Conservation (phyloP, 1,140 invertebrate species). For the Pantala flavescens region DNA sequence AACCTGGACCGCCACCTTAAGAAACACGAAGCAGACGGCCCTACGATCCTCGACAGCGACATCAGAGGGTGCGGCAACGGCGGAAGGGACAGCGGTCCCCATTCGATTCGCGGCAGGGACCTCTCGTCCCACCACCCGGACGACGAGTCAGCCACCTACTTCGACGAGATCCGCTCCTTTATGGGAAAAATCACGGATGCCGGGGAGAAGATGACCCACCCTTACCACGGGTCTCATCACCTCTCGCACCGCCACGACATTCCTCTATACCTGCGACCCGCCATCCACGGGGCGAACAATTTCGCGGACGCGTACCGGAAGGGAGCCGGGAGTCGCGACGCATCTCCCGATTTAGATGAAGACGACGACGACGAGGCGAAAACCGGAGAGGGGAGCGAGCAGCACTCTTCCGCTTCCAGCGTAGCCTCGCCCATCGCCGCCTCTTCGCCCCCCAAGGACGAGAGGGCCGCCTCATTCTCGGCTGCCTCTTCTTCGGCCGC, state of each 20-base stretch:
- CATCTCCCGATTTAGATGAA: neutral
- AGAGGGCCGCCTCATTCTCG: neutral
- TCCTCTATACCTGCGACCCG: neutral
- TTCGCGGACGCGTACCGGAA: neutral
- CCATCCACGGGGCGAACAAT: neutral
- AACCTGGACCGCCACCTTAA: conserved; percentile 95
- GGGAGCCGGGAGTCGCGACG: neutral
- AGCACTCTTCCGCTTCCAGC: neutral
- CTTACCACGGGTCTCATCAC: neutral
- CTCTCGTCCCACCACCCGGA: conserved; percentile 33
- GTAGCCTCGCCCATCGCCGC: neutral
- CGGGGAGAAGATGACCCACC: conserved; percentile 15
- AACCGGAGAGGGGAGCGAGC: too few species aligned
- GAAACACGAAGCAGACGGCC: conserved; percentile 91
- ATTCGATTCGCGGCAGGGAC: conserved; percentile 29
- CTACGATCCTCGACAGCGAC: conserved; percentile 49
- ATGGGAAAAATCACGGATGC: conserved; percentile 76
- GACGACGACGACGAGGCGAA: neutral
- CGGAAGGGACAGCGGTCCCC: conserved; percentile 17
- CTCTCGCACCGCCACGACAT: neutral
- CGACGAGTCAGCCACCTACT: conserved; percentile 69
- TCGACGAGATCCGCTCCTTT: conserved; percentile 87
- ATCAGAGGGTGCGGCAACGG: conserved; percentile 33
- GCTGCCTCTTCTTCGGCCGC: too few species aligned
- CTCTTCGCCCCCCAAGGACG: conserved; percentile 1